These are phyloP conservation scores for Syncerus caffer DNA, from an alignment of 2,797 vertebrate species.

Conservation along the genomic window DNA sequence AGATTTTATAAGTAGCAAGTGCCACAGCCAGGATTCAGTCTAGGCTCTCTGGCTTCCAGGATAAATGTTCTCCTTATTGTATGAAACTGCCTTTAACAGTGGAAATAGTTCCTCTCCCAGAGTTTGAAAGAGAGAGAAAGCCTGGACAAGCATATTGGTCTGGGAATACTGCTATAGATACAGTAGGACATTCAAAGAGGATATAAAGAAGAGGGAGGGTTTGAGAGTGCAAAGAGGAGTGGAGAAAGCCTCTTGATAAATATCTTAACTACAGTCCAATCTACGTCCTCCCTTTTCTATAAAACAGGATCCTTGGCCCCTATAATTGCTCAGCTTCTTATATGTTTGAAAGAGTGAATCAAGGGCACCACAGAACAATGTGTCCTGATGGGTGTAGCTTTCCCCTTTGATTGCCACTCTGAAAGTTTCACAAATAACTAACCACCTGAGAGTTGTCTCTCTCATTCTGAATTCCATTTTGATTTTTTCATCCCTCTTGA, in stretches of 20 bases:
- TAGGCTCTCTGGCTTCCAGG: not conserved
- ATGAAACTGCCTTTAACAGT: not conserved
- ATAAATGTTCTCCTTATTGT: not conserved
- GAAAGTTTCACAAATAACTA: constrained; percentile 44
- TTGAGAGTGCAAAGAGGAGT: not conserved
- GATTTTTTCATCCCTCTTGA: constrained; percentile 51
- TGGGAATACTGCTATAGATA: not conserved
- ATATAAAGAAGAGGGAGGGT: not conserved
- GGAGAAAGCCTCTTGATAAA: not conserved
- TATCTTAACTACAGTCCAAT: not conserved
- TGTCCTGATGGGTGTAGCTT: constrained; percentile 15
- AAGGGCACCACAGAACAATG: constrained; percentile 4
- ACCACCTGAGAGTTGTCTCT: constrained; percentile 23
- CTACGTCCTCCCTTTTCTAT: not conserved
- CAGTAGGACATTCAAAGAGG: not conserved
- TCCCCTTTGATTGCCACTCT: constrained; percentile 7
- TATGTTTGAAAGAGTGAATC: not conserved
- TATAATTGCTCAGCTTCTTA: constrained; percentile 13
- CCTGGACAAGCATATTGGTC: not conserved
- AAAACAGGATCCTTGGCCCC: not conserved
- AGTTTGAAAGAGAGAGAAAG: not conserved
- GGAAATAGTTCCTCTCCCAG: not conserved
- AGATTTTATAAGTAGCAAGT: not conserved
- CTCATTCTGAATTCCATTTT: constrained; percentile 53
- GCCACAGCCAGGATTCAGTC: not conserved